Evolutionary conservation across 2,888 invertebrate species (phyloP), one percentile per base, ranked within the genome.

Genomic region (Polyommatus iphigenia): DNA sequence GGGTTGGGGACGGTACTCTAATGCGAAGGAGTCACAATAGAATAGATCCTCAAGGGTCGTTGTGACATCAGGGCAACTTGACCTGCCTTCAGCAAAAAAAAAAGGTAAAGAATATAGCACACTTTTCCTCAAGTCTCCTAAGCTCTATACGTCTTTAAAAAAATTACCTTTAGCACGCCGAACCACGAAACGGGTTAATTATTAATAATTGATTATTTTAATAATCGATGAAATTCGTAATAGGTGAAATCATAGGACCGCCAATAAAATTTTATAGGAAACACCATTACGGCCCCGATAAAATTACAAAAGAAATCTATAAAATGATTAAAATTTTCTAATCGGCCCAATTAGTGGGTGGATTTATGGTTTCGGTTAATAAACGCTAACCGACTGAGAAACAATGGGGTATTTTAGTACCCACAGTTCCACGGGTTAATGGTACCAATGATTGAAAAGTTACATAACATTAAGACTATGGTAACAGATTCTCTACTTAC

Each of bases 231-330:
- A 82, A 84, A 85, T 85, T 83, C 78, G 81, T 92, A 91, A 92
- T 91, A 90, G 90, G 90, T 89, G 87, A 90, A 90, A 89, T 88
- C 89, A 86, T 86, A 86, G 82, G 87, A 92, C 92, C 91, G 91
- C 92, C 90, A 91, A 91, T 91, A 87, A 90, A 90, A 90, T 89
- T 91, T 89, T 88, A 88, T 86, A 88, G 87, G 87, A 87, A 91
- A 90, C 88, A 86, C 88, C 83, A 89, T 90, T 91, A 92, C 91
- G 88, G 86, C 86, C 85, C 84, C 92, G 90, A 92, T 92, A 92
- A 92, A 89, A 91, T 91, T 92, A 93, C 91, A 93, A 92, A 92
- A 92, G 92, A 91, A 93, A 91, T 90, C 90, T 87, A 91, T 92
- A 91, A 91, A 93, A 92, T 92, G 87, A 91, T 92, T 91, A 90